phyloP scores from a whole-genome alignment of 1,140 invertebrate species.

The Andrena cerasifolii region DNA sequence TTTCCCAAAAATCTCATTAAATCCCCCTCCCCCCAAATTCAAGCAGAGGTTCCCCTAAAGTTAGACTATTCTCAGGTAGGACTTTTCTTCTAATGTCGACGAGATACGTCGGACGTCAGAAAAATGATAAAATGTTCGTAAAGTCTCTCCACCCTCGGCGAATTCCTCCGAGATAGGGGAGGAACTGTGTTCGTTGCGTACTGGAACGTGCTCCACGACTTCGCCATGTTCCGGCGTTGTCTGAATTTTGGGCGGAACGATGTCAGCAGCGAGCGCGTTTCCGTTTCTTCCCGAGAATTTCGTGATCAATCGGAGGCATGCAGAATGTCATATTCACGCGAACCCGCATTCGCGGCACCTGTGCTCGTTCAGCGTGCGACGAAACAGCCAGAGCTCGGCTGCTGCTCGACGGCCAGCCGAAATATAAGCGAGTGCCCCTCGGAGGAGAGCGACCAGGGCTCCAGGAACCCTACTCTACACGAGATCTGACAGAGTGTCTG shows the following conservation, averaged over 20 bases:
- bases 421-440: neutral
- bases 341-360: neutral
- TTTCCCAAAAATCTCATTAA: too few relatives aligned
- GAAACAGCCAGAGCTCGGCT: neutral
- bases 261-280: too few relatives aligned
- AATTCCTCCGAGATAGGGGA: neutral
- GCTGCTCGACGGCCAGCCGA: neutral
- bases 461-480: neutral
- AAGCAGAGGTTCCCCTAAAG: neutral
- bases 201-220: too few relatives aligned
- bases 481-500: constrained; percentile 12
- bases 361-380: neutral
- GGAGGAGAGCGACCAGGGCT: neutral
- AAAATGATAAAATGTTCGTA: neutral
- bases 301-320: too few relatives aligned
- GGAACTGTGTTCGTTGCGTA: neutral
- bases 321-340: too few relatives aligned
- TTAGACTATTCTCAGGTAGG: too few relatives aligned
- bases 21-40: too few relatives aligned
- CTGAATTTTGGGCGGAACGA: too few relatives aligned
- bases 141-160: neutral
- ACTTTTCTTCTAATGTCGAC: neutral
- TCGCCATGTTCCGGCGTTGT: too few relatives aligned
- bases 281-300: too few relatives aligned
- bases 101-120: neutral